These are phyloP conservation scores for Motacilla alba DNA, from an alignment of 2,113 vertebrate species.

Conservation along the genomic window DNA sequence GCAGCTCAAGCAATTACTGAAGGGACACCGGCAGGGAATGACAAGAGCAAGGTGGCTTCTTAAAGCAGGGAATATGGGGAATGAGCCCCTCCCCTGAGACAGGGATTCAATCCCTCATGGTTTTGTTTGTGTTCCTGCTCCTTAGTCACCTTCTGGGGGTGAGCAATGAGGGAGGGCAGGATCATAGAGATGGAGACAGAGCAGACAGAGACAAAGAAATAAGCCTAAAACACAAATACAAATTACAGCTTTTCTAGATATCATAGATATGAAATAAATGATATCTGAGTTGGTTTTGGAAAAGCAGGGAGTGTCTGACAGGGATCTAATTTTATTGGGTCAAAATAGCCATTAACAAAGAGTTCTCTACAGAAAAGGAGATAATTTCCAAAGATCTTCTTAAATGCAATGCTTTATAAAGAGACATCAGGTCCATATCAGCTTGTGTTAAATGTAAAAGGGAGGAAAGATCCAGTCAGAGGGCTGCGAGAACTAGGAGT, in stretches of 20 bases:
- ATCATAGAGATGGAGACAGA: not conserved
- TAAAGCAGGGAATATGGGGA: not conserved
- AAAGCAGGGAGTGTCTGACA: not conserved
- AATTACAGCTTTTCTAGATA: not conserved
- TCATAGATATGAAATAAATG: not conserved
- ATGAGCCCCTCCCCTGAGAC: not conserved
- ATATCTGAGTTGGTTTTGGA: not conserved
- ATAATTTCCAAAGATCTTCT: not conserved
- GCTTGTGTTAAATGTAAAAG: not conserved
- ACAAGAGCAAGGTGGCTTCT: accelerated
- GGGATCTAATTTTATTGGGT: not conserved
- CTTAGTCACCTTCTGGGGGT: not conserved
- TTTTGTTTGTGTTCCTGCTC: not conserved
- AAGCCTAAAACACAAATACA: not conserved
- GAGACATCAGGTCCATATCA: not conserved
- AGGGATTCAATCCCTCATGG: not conserved
- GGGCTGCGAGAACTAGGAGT: not conserved
- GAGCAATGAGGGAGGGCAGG: not conserved
- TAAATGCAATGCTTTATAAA: not conserved
- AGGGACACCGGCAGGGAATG: not conserved
- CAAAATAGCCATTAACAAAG: not conserved
- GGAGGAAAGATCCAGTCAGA: not conserved
- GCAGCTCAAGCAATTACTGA: not conserved
- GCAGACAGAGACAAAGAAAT: not conserved
- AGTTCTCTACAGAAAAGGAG: not conserved